Evolutionary conservation across 1,140 invertebrate species (phyloP), one percentile per base, ranked within the genome.

Genomic region (Drosophila insularis): DNA sequence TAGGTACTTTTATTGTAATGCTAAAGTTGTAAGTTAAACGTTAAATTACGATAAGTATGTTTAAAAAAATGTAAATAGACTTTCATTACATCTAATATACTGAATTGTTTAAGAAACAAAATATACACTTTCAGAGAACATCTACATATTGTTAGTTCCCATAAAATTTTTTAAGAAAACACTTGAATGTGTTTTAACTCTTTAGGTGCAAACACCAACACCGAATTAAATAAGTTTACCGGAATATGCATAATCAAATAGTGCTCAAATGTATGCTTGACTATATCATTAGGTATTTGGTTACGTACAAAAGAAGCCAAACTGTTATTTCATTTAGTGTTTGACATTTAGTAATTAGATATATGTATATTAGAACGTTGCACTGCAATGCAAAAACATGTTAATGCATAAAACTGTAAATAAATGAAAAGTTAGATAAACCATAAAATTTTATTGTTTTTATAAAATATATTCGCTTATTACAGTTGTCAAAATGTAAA

Each of bases 1-100:
- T 37, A 65, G 31, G 40, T 31, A 46, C 55, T 17, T 62, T 39
- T 59, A 75, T 61, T 60, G 50, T 61, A 63, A 67, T 53, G 37
- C 58, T 74, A 70, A 61, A 58, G 53, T 67, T 80, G 80, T 40
- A 71, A 79, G 68, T 80, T 68, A 76, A 81, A 21, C 87, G 74
- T 86, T n/a, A n/a, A n/a, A n/a, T n/a, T n/a, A n/a, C n/a, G n/a
- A n/a, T n/a, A n/a, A n/a, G n/a, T n/a, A n/a, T n/a, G n/a, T n/a
- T n/a, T n/a, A n/a, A n/a, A n/a, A n/a, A 76, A 81, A 21, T 86
- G 74, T 86, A 87, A 81, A 78, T 87, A 86, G 82, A 76, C 65
- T 76, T 76, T 66, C 72, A 75, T 76, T 60, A 76, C 73, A 75
- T 75, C 50, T 58, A 75, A 75, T 75, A 72, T 75, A 75, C 74